A percentile compares a stretch with the other conserved stretches of the same genome.
Conservation (phyloP, 2,888 invertebrate species). For the Neria commutata region DNA sequence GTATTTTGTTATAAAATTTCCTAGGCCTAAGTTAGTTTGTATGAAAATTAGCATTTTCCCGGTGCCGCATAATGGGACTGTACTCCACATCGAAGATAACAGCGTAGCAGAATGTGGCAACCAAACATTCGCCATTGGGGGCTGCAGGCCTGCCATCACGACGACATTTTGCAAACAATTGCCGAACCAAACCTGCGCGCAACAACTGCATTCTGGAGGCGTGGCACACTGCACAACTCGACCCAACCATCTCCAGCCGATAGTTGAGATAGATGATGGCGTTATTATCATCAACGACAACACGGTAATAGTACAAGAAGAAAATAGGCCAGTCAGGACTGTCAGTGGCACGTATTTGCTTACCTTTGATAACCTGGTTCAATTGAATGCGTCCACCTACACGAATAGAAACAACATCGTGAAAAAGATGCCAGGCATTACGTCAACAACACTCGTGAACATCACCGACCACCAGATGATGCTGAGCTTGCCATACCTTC, state of each 20-base stretch:
- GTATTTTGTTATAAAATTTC: constrained; percentile 27
- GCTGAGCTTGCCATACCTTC: background rate
- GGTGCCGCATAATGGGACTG: constrained; percentile 22
- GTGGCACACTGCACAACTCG: constrained; percentile 22
- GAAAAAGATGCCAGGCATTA: constrained; percentile 13
- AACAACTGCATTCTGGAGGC: constrained; percentile 27
- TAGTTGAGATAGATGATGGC: constrained; percentile 21
- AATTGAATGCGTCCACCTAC: constrained; percentile 19
- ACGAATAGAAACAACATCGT: constrained; percentile 21
- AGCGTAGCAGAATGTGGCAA: constrained; percentile 24
- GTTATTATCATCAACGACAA: constrained; percentile 25
- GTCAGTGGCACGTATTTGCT: constrained; percentile 25
- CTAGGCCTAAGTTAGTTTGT: constrained; percentile 22
- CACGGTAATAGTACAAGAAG: constrained; percentile 6
- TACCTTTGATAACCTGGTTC: constrained; percentile 15
- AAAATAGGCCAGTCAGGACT: constrained; percentile 9
- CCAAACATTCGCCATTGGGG: constrained; percentile 19
- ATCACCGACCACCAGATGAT: constrained; percentile 18
- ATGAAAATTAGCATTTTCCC: constrained; percentile 17
- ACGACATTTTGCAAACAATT: constrained; percentile 22
- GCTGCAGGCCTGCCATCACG: constrained; percentile 16
- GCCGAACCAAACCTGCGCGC: constrained; percentile 18
- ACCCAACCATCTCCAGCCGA: constrained; percentile 21
- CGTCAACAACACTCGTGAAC: constrained; percentile 13
- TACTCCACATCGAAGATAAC: constrained; percentile 16